Evolutionary conservation across 2,113 vertebrate genomes (phyloP).

Genomic region (Dromiciops gliroides): DNA sequence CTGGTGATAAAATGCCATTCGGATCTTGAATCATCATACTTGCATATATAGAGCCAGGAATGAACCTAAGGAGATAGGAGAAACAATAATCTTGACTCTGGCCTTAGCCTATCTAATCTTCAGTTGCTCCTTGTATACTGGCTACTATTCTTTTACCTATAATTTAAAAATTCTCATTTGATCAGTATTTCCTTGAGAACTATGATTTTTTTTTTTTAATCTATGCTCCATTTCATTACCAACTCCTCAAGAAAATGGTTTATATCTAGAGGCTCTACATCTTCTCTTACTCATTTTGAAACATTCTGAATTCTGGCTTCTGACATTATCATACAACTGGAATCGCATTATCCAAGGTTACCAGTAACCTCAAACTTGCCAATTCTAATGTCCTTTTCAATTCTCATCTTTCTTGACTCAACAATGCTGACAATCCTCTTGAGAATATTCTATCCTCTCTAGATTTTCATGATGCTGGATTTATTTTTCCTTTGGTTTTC

Average conservation of each 20-base stretch:
- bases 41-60: neutral
- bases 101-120: neutral
- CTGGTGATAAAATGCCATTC: neutral
- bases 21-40: neutral
- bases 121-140: neutral
- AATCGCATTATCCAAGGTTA: neutral
- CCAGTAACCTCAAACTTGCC: neutral
- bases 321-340: neutral
- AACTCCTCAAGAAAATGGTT: neutral
- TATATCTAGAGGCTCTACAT: neutral
- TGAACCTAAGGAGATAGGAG: neutral
- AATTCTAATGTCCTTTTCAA: neutral
- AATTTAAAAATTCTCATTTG: neutral
- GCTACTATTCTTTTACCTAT: neutral
- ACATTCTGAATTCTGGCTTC: neutral
- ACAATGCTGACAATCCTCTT: neutral
- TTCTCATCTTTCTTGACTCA: neutral
- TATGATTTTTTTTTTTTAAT: too few relatives aligned
- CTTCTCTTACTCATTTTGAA: neutral
- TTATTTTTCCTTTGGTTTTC: neutral
- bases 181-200: neutral
- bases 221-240: neutral
- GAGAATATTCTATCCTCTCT: neutral
- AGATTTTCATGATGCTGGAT: neutral
- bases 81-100: neutral